Evolutionary conservation across 2,797 vertebrate genomes (phyloP).

Genomic region (Leuciscus waleckii): DNA sequence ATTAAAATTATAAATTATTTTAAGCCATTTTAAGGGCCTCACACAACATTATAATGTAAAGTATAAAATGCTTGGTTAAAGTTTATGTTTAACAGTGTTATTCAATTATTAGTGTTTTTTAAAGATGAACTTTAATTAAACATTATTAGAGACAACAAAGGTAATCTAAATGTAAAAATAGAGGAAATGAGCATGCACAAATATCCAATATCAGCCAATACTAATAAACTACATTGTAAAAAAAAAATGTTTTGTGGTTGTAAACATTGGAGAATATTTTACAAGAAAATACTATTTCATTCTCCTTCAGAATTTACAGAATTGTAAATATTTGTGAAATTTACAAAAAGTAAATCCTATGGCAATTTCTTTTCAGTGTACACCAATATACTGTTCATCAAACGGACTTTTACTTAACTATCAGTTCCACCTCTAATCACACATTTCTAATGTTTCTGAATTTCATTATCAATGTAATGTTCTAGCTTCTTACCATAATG

Average conservation of each 20-base stretch:
- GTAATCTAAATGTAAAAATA: background rate
- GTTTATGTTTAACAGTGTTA: background rate
- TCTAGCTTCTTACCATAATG: conserved; percentile 92
- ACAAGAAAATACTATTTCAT: background rate
- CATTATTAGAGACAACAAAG: background rate
- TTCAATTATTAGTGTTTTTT: background rate
- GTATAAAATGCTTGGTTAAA: background rate
- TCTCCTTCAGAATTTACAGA: background rate
- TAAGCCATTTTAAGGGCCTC: background rate
- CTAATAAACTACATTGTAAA: background rate
- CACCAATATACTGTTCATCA: background rate
- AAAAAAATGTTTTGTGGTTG: background rate
- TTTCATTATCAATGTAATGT: background rate
- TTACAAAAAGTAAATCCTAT: background rate
- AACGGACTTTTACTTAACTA: background rate
- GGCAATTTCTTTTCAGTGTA: background rate
- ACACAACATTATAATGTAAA: background rate
- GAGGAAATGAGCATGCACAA: background rate
- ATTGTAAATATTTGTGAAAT: background rate
- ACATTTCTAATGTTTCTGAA: conserved; percentile 16
- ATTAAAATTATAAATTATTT: background rate
- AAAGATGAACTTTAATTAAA: background rate
- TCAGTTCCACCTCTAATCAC: background rate
- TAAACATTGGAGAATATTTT: background rate
- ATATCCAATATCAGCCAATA: background rate